phyloP scores from a whole-genome alignment of 1,140 invertebrate species.

The Micrasema minimum region DNA sequence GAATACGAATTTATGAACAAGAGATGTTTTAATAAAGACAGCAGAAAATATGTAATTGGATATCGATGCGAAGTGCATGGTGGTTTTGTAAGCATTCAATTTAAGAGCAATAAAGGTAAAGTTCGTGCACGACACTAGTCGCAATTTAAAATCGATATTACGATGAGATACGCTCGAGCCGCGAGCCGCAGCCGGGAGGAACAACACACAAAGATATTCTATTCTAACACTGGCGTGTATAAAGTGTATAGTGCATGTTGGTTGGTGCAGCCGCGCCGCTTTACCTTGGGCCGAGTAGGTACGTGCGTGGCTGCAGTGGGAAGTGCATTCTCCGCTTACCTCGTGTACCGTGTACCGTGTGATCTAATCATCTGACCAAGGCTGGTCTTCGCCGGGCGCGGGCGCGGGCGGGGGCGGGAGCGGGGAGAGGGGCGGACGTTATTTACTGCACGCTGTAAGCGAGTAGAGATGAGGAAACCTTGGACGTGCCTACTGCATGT shows the following conservation, averaged over 20 bases:
- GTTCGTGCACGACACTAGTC: not conserved
- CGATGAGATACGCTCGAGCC: too few species aligned
- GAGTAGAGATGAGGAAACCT: too few species aligned
- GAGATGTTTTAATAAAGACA: too few species aligned
- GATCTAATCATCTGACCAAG: constrained; percentile 34
- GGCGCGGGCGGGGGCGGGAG: not conserved
- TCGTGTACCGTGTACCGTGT: not conserved
- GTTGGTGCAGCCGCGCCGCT: not conserved
- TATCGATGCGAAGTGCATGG: too few species aligned
- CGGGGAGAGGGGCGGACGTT: not conserved
- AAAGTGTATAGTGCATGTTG: too few species aligned
- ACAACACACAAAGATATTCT: too few species aligned
- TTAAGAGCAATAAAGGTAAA: too few species aligned
- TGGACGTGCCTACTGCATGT: not conserved
- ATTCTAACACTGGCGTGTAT: too few species aligned
- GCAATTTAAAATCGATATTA: not conserved
- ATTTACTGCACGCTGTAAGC: not conserved
- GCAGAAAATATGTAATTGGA: too few species aligned
- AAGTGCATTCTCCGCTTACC: constrained; percentile 37
- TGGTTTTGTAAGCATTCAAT: too few species aligned
- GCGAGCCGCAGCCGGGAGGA: too few species aligned
- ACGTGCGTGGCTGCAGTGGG: constrained; percentile 25
- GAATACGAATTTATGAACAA: too few species aligned
- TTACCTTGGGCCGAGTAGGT: constrained; percentile 19
- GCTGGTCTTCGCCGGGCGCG: constrained; percentile 5